Conservation (phyloP, 1,140 invertebrate species). For the Aleiodes sp. region DNA sequence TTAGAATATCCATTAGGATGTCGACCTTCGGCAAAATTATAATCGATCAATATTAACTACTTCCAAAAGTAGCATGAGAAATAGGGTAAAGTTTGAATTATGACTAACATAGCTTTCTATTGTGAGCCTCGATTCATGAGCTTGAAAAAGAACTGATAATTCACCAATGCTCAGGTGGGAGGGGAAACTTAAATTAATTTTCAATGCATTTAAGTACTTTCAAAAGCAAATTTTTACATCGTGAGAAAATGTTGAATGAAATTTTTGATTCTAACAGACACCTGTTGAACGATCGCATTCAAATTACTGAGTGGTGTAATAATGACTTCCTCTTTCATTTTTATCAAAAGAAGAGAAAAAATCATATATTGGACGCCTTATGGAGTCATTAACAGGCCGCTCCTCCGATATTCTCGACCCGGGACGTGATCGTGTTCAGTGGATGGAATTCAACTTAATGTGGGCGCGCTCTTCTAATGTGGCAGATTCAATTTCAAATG, state of each 20-base stretch:
- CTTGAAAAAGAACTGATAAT: too few species aligned
- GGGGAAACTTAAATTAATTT: conserved; percentile 20
- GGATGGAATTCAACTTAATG: conserved; percentile 19
- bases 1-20: conserved; percentile 43
- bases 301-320: conserved; percentile 16
- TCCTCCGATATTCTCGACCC: conserved; percentile 35
- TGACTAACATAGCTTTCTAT: too few species aligned
- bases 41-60: conserved; percentile 43
- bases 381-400: conserved; percentile 34
- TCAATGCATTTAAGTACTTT: not conserved
- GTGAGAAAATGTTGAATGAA: not conserved
- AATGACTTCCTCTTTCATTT: conserved; percentile 39
- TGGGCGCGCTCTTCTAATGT: conserved; percentile 37
- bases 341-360: conserved; percentile 32
- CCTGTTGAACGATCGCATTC: not conserved
- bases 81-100: too few species aligned
- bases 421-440: conserved; percentile 38
- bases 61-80: conserved; percentile 10
- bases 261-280: not conserved
- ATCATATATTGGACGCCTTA: conserved; percentile 24
- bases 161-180: too few species aligned
- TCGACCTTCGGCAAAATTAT: conserved; percentile 30
- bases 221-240: not conserved
- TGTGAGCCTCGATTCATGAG: too few species aligned
- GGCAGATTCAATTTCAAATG: conserved; percentile 54